phyloP scores from a whole-genome alignment of 2,797 vertebrate genomes.

The Momotus momota region DNA sequence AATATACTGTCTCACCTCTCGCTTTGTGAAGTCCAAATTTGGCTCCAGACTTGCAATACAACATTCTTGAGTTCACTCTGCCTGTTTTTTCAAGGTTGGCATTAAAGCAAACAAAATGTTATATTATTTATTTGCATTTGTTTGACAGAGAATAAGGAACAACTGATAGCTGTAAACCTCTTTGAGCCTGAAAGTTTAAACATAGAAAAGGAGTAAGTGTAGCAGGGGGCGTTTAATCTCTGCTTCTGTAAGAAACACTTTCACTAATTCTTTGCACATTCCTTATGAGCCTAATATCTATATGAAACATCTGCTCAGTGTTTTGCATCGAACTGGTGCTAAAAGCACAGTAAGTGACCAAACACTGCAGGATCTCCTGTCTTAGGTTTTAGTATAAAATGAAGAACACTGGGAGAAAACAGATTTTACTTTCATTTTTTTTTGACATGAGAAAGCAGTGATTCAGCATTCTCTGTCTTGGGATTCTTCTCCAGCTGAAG shows the following conservation, averaged over 20 bases:
- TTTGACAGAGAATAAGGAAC: background rate
- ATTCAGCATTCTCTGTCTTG: background rate
- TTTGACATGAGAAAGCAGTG: background rate
- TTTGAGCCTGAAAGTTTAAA: background rate
- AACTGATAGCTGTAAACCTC: background rate
- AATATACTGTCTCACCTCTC: background rate
- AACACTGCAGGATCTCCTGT: background rate
- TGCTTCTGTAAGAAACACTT: background rate
- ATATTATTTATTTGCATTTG: background rate
- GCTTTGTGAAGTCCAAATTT: background rate
- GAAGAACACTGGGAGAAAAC: background rate
- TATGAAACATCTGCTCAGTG: background rate
- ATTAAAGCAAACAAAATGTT: background rate
- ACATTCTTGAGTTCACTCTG: background rate
- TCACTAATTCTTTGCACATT: background rate
- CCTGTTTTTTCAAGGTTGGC: background rate
- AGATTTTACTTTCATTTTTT: background rate
- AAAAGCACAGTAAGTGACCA: background rate
- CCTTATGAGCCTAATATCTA: background rate
- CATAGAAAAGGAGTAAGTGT: background rate
- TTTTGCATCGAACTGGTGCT: background rate
- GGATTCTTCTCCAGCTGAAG: background rate
- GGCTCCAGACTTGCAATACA: background rate
- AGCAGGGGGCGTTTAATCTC: background rate
- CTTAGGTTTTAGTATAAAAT: background rate